Conservation (phyloP, 2,888 invertebrate genomes). For the Spilarctia lutea region DNA sequence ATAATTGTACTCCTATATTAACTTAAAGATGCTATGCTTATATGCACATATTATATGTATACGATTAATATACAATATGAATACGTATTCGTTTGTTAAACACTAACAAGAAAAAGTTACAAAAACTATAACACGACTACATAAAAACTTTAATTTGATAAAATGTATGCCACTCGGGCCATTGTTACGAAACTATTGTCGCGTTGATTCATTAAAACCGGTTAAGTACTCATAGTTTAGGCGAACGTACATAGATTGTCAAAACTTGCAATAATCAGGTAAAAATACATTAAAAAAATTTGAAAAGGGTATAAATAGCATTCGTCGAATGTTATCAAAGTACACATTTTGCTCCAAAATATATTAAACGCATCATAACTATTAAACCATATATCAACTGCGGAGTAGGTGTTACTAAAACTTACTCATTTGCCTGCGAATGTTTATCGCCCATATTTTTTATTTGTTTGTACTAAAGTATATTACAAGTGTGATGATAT, state of each 20-base stretch:
- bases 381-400: constrained; percentile 5
- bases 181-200: too few species aligned
- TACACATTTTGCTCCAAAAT: background rate
- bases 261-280: too few species aligned
- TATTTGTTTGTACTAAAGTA: constrained; percentile 53
- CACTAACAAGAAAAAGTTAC: too few species aligned
- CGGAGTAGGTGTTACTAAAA: constrained; percentile 31
- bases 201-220: too few species aligned
- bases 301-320: too few species aligned
- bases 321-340: background rate
- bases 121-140: too few species aligned
- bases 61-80: background rate
- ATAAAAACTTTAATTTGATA: too few species aligned
- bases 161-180: too few species aligned
- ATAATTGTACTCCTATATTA: background rate
- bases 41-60: background rate
- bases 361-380: background rate
- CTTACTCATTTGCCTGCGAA: constrained; percentile 29
- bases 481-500: constrained; percentile 54
- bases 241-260: too few species aligned
- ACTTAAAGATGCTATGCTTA: background rate
- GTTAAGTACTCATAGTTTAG: too few species aligned
- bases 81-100: background rate
- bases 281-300: background rate
- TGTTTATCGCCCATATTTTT: constrained; percentile 45